phyloP scores from a whole-genome alignment of 2,113 vertebrate species.

The Pungitius pungitius region DNA sequence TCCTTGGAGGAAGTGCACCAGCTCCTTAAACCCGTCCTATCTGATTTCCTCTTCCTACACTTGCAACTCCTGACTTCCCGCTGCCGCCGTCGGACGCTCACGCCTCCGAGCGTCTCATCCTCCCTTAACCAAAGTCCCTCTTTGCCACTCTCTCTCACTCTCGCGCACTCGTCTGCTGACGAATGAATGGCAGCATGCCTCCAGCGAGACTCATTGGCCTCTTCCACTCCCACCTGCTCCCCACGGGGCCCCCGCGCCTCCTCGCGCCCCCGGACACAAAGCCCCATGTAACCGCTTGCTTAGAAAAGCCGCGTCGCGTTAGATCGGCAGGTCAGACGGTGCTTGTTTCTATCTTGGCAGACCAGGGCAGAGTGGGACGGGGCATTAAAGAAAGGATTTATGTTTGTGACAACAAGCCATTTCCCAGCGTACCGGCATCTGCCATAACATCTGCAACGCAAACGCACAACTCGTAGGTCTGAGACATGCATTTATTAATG shows the following conservation, averaged over 20 bases:
- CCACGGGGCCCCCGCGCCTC: constrained; percentile 36
- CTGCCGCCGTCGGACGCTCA: constrained; percentile 32
- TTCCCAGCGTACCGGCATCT: constrained; percentile 36
- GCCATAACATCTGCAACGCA: constrained; percentile 24
- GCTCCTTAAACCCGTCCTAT: constrained; percentile 56
- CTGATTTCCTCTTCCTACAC: constrained; percentile 74
- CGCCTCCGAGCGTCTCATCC: constrained; percentile 36
- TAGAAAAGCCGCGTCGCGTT: constrained; percentile 60
- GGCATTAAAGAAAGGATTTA: constrained; percentile 2
- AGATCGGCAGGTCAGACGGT: constrained; percentile 47
- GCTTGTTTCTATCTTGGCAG: constrained; percentile 80
- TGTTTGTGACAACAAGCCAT: constrained; percentile 39
- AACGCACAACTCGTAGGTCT: constrained; percentile 18
- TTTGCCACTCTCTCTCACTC: constrained; percentile 14
- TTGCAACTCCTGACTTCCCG: constrained; percentile 28
- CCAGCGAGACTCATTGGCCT: constrained; percentile 46
- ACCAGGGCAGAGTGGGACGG: constrained; percentile 75
- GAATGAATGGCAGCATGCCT: constrained; percentile 35
- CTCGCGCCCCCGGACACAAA: constrained; percentile 53
- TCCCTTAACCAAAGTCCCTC: constrained; percentile 8
- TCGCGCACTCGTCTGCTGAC: constrained; percentile 42
- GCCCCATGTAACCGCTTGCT: constrained; percentile 67
- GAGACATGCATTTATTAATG: constrained; percentile 38
- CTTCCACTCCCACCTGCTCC: constrained; percentile 36
- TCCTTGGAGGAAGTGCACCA: constrained; percentile 68